Evolutionary conservation across 2,113 vertebrate genomes (phyloP).

Genomic region (Nesogale talazaci): DNA sequence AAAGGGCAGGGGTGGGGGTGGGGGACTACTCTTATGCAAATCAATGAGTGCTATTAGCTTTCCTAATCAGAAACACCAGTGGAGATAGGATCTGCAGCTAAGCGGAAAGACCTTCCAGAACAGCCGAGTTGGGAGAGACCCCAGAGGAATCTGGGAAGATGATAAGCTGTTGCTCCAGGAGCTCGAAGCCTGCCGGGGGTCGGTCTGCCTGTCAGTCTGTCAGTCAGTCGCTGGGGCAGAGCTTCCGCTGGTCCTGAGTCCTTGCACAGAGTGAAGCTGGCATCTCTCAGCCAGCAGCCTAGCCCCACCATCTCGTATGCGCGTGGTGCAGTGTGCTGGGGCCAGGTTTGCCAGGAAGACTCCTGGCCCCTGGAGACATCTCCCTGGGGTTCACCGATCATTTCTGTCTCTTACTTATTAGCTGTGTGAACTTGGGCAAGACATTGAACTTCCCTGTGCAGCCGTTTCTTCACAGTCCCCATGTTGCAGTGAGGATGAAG

Average conservation of each 20-base stretch:
- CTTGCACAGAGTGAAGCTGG: too few relatives aligned
- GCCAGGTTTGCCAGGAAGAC: not conserved
- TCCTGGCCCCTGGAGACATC: conserved; percentile 14
- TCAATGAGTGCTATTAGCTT: conserved; percentile 71
- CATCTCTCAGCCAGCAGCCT: too few relatives aligned
- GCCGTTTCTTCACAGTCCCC: not conserved
- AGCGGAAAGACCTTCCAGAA: conserved; percentile 70
- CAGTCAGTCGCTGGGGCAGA: too few relatives aligned
- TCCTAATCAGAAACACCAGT: conserved; percentile 76
- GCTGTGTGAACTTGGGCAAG: not conserved
- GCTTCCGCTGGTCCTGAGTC: too few relatives aligned
- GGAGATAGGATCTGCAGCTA: conserved; percentile 75
- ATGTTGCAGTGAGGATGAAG: not conserved
- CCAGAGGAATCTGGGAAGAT: conserved; percentile 56
- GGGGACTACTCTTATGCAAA: conserved; percentile 69
- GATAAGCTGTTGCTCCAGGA: conserved; percentile 62
- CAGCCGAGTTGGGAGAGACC: conserved; percentile 57
- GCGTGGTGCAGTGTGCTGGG: not conserved
- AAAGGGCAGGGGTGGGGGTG: not conserved
- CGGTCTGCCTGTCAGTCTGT: too few relatives aligned
- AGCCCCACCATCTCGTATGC: too few relatives aligned
- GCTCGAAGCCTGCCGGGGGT: not conserved
- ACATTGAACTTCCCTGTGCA: conserved; percentile 9
- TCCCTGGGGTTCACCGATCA: not conserved
- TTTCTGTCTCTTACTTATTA: not conserved